phyloP scores from a whole-genome alignment of 2,113 vertebrate species.

The Paracanthobrama guichenoti region DNA sequence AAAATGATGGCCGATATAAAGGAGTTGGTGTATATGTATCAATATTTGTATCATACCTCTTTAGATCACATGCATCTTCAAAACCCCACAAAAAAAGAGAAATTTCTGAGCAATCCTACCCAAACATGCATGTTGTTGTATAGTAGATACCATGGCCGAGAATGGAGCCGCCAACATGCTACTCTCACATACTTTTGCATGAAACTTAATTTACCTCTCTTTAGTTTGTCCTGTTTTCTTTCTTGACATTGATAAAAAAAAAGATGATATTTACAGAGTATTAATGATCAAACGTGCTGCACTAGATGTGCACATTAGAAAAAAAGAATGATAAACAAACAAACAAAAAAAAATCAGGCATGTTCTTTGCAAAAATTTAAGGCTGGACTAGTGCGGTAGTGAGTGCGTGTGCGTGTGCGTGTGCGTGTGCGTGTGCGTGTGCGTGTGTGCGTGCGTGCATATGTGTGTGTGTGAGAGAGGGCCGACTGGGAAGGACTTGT shows the following conservation, averaged over 20 bases:
- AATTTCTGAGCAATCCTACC: slow-evolving; percentile 49
- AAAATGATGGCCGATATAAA: slow-evolving; percentile 52
- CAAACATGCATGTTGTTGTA: slow-evolving; percentile 63
- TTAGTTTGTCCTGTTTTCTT: slow-evolving; percentile 60
- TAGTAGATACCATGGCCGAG: slow-evolving; percentile 52
- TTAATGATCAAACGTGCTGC: slow-evolving; percentile 41
- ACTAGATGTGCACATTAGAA: slow-evolving; percentile 51
- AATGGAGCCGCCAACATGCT: slow-evolving; percentile 49
- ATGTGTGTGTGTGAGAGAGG: slow-evolving; percentile 49
- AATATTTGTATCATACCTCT: slow-evolving; percentile 80
- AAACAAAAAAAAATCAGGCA: slow-evolving; percentile 66
- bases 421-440: neutral
- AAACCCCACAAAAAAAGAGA: slow-evolving; percentile 55
- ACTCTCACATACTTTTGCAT: slow-evolving; percentile 72
- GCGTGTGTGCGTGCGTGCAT: slow-evolving; percentile 23
- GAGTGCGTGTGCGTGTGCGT: slow-evolving; percentile 13
- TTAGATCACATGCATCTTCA: slow-evolving; percentile 74
- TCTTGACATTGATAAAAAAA: slow-evolving; percentile 54
- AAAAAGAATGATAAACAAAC: slow-evolving; percentile 39
- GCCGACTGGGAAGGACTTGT: slow-evolving; percentile 50
- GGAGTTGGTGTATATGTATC: slow-evolving; percentile 71
- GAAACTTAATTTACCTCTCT: slow-evolving; percentile 58
- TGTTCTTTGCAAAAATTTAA: slow-evolving; percentile 69
- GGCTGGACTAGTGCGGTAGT: slow-evolving; percentile 16
- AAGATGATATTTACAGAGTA: slow-evolving; percentile 51